Evolutionary conservation across 1,140 invertebrate species (phyloP).

Genomic region (Dreissena polymorpha): DNA sequence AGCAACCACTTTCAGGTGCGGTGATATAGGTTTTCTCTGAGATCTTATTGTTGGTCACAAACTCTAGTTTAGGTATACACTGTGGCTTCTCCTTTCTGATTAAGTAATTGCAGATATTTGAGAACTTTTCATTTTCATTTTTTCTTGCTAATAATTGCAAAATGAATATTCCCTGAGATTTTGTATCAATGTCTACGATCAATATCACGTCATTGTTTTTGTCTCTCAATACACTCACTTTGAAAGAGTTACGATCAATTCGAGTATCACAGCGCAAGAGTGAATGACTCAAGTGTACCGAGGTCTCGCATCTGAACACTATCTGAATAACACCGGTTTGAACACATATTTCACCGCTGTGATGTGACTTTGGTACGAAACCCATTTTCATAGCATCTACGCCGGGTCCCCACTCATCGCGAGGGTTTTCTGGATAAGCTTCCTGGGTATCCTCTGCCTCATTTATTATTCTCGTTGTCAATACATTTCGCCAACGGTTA

Average conservation of each 20-base stretch:
- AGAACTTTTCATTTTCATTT: neutral
- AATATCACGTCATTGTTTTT: constrained; percentile 35
- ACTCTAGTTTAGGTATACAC: constrained; percentile 9
- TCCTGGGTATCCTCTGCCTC: neutral
- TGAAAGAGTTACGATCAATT: constrained; percentile 5
- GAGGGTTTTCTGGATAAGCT: constrained; percentile 22
- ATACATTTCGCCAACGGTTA: neutral
- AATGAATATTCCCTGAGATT: constrained; percentile 23
- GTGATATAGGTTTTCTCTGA: neutral
- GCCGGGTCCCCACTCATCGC: constrained; percentile 43
- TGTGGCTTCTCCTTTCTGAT: constrained; percentile 34
- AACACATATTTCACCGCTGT: constrained; percentile 28
- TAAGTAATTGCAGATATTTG: constrained; percentile 40
- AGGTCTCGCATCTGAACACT: neutral
- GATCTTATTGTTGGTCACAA: neutral
- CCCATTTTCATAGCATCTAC: constrained; percentile 4
- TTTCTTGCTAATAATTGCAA: constrained; percentile 11
- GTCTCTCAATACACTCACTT: constrained; percentile 25
- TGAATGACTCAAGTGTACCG: neutral
- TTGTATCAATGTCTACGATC: constrained; percentile 25
- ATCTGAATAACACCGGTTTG: constrained; percentile 30
- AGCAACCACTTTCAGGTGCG: constrained; percentile 15
- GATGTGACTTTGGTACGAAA: constrained; percentile 5
- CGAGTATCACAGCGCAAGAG: neutral
- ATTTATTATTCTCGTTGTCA: constrained; percentile 21